Percentiles rank a stretch among this genome's conserved stretches.
Conservation (phyloP, 2,113 vertebrate species). For the Clupea harengus region DNA sequence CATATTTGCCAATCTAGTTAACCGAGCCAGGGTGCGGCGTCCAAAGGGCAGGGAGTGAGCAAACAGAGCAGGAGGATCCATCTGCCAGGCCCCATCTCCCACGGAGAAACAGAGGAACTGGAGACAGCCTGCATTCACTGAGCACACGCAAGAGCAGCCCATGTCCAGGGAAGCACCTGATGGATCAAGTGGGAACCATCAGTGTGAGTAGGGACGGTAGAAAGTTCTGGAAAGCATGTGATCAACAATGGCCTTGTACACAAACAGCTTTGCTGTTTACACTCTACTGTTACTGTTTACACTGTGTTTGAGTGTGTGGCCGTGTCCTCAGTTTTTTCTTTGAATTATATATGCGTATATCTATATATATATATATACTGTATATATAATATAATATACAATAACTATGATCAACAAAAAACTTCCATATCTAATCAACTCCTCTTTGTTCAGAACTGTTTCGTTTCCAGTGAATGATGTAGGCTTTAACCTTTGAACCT, state of each 20-base stretch:
- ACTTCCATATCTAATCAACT: slow-evolving; percentile 17
- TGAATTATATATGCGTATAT: not conserved
- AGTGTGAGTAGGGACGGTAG: not conserved
- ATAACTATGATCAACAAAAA: not conserved
- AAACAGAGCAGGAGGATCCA: slow-evolving; percentile 63
- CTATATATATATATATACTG: no score
- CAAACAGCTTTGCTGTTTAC: not conserved
- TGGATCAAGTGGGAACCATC: not conserved
- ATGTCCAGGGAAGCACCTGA: not conserved
- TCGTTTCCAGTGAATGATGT: slow-evolving; percentile 30
- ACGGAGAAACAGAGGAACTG: not conserved
- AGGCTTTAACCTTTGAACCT: slow-evolving; percentile 37
- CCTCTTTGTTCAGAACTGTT: slow-evolving; percentile 6
- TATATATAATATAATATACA: not conserved
- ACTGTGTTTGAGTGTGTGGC: not conserved
- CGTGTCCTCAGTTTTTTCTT: not conserved
- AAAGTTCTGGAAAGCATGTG: not conserved
- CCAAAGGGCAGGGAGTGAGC: slow-evolving; percentile 64
- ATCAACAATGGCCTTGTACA: not conserved
- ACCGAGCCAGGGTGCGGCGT: slow-evolving; percentile 65
- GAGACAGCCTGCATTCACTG: not conserved
- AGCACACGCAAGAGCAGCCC: not conserved
- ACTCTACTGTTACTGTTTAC: no score
- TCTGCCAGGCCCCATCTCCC: slow-evolving; percentile 19
- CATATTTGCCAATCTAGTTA: slow-evolving; percentile 59